Evolutionary conservation across 1,140 invertebrate species (phyloP).

Genomic region (Pachypeltis micranthus): DNA sequence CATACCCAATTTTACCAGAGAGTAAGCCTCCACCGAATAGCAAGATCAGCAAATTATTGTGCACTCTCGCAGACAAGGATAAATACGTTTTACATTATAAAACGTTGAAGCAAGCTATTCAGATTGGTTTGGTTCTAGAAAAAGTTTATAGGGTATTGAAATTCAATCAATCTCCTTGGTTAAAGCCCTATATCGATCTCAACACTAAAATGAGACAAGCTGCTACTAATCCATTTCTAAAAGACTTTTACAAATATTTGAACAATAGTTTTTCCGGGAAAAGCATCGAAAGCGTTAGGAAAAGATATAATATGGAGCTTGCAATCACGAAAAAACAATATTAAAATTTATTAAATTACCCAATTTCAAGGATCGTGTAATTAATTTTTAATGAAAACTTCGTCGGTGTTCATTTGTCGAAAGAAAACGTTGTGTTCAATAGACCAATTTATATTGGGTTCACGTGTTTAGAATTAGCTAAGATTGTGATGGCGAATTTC

Average conservation of each 20-base stretch:
- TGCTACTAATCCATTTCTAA: slow-evolving; percentile 32
- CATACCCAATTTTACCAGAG: slow-evolving; percentile 39
- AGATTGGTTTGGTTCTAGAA: slow-evolving; percentile 28
- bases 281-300: slow-evolving; percentile 32
- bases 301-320: slow-evolving; percentile 29
- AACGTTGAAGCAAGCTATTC: slow-evolving; percentile 27
- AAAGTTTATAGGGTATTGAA: slow-evolving; percentile 32
- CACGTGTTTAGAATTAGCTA: slow-evolving; percentile 20
- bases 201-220: slow-evolving; percentile 29
- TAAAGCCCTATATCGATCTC: slow-evolving; percentile 31
- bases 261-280: slow-evolving; percentile 34
- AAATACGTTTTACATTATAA: slow-evolving; percentile 31
- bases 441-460: slow-evolving; percentile 21
- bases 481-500: slow-evolving; percentile 22
- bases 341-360: slow-evolving; percentile 18
- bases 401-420: slow-evolving; percentile 13
- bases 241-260: slow-evolving; percentile 33
- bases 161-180: slow-evolving; percentile 32
- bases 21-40: slow-evolving; percentile 13
- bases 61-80: slow-evolving; percentile 19
- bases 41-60: slow-evolving; percentile 20
- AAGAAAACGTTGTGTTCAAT: slow-evolving; percentile 14
- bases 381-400: slow-evolving; percentile 23
- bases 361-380: slow-evolving; percentile 20
- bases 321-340: slow-evolving; percentile 27